Conservation (phyloP, 2,888 invertebrate species). For the Andrena fulva region DNA sequence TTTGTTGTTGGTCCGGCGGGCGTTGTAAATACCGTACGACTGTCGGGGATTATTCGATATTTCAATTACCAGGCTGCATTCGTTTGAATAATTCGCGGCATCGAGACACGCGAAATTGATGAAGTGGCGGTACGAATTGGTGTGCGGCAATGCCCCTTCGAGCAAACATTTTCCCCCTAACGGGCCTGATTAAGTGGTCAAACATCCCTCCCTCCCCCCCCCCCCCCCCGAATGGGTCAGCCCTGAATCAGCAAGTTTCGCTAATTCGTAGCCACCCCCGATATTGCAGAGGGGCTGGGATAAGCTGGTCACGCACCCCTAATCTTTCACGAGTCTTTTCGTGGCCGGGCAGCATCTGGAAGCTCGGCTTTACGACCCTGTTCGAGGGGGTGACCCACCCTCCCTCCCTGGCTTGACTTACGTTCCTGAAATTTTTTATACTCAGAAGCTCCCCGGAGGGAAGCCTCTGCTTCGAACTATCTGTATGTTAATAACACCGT, state of each 20-base stretch:
- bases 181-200: not conserved
- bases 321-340: slow-evolving; percentile 8
- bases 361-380: not conserved
- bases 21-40: slow-evolving; percentile 23
- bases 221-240: not conserved
- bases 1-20: slow-evolving; percentile 12
- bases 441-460: not conserved
- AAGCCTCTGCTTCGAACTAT: not conserved
- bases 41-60: slow-evolving; percentile 32
- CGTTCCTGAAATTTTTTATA: not conserved
- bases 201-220: too few relatives aligned
- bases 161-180: not conserved
- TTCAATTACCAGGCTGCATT: slow-evolving; percentile 39
- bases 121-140: not conserved
- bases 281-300: not conserved
- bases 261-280: not conserved
- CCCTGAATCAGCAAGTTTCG: not conserved
- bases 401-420: not conserved
- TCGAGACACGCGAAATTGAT: not conserved
- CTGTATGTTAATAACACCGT: too few relatives aligned
- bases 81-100: slow-evolving; percentile 25
- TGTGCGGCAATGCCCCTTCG: not conserved
- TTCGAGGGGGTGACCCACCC: not conserved
- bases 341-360: not conserved
- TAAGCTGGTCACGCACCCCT: slow-evolving; percentile 26